Evolutionary conservation across 2,888 invertebrate genomes (phyloP).

Genomic region (Trissonchulus sp.): DNA sequence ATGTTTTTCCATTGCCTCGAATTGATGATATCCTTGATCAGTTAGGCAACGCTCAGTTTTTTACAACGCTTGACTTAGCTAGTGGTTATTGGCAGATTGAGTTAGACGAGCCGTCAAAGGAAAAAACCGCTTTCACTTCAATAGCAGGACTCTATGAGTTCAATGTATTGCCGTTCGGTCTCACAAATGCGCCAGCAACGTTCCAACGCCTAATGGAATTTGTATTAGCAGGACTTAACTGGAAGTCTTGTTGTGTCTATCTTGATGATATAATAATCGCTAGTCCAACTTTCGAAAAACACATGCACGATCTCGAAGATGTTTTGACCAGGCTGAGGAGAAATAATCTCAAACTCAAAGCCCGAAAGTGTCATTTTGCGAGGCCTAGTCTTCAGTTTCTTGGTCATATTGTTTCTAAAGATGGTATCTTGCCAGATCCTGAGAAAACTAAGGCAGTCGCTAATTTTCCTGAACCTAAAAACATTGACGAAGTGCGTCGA

Average conservation of each 20-base stretch:
- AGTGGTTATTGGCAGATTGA: constrained; percentile 9
- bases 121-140: constrained; percentile 1
- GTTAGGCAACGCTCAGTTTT: constrained; percentile 1
- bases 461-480: neutral
- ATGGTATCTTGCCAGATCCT: constrained; percentile 27
- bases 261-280: constrained; percentile 10
- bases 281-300: too few relatives aligned
- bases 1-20: constrained; percentile 32
- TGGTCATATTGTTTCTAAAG: neutral
- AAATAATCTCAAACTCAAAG: too few relatives aligned
- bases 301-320: too few relatives aligned
- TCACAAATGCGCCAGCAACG: too few relatives aligned
- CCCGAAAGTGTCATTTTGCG: too few relatives aligned
- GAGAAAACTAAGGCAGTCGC: constrained; percentile 27
- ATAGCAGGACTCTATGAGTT: constrained; percentile 34
- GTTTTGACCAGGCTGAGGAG: too few relatives aligned
- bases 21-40: constrained; percentile 31
- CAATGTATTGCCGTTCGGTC: constrained; percentile 21
- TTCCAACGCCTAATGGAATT: neutral
- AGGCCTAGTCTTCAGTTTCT: too few relatives aligned
- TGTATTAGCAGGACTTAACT: neutral
- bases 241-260: constrained; percentile 4
- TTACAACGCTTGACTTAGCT: constrained; percentile 26
- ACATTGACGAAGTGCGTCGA: constrained; percentile 32
- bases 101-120: neutral